Evolutionary conservation across 92 coral and sea anemone genomes (phyloP).

Genomic region (Heteractis magnifica): DNA sequence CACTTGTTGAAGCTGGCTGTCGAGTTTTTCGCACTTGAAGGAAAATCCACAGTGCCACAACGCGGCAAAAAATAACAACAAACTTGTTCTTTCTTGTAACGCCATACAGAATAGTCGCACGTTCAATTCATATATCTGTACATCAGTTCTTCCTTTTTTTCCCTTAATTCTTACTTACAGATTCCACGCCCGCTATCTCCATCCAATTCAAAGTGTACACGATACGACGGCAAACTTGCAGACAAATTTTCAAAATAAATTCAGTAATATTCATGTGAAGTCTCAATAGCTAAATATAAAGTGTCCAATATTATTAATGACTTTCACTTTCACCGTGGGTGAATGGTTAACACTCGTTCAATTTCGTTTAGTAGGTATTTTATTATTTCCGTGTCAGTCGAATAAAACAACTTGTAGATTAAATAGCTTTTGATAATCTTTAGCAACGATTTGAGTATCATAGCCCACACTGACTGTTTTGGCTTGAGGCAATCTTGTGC

Average conservation of each 20-base stretch:
- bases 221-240: neutral
- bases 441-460: neutral
- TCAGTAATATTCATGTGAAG: too few relatives aligned
- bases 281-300: neutral
- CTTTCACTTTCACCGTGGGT: neutral
- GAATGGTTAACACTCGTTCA: neutral
- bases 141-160: too few relatives aligned
- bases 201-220: neutral
- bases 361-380: neutral
- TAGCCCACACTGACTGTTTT: too few relatives aligned
- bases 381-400: neutral
- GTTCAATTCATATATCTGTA: too few relatives aligned
- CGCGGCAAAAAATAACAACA: neutral
- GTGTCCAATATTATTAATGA: conserved; percentile 1
- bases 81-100: neutral
- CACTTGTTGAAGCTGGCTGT: conserved; percentile 20
- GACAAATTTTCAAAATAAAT: too few relatives aligned
- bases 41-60: neutral
- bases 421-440: neutral
- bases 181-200: too few relatives aligned
- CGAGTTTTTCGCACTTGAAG: conserved; percentile 36
- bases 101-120: neutral
- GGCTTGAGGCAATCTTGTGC: neutral
- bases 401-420: neutral
- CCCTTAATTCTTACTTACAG: too few relatives aligned